Evolutionary conservation across 2,888 invertebrate species (phyloP).

Genomic region (Papilio gigon): DNA sequence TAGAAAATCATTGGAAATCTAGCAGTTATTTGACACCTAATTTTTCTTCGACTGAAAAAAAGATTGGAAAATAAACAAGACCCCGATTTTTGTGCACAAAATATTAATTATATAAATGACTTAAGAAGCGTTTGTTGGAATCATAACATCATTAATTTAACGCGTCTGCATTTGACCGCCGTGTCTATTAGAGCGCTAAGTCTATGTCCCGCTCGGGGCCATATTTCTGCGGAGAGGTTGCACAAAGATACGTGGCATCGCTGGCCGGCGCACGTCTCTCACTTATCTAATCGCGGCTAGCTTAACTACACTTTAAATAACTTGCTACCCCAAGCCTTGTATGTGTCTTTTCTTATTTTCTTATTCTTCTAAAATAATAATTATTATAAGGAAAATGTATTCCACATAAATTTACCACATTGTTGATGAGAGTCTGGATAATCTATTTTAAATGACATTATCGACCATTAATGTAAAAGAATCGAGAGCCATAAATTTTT

Average conservation of each 20-base stretch:
- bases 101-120: too few species aligned
- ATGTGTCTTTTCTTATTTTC: constrained; percentile 4
- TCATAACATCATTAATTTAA: too few species aligned
- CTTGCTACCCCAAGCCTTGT: neutral
- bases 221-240: constrained; percentile 59
- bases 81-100: too few species aligned
- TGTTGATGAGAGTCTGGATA: too few species aligned
- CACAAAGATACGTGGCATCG: constrained; percentile 67
- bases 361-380: neutral
- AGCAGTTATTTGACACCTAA: too few species aligned
- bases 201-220: constrained; percentile 56
- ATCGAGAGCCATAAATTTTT: too few species aligned
- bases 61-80: too few species aligned
- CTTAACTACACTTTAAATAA: constrained; percentile 34
- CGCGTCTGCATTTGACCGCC: constrained; percentile 22
- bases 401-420: too few species aligned
- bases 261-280: constrained; percentile 42
- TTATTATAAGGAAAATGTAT: too few species aligned
- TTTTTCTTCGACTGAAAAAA: too few species aligned
- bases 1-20: too few species aligned
- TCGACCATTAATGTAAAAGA: neutral
- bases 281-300: constrained; percentile 32
- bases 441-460: neutral
- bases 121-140: neutral
- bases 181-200: constrained; percentile 34